These are phyloP conservation scores for Natator depressus DNA, from an alignment of 2,113 vertebrate species.

Conservation along the genomic window DNA sequence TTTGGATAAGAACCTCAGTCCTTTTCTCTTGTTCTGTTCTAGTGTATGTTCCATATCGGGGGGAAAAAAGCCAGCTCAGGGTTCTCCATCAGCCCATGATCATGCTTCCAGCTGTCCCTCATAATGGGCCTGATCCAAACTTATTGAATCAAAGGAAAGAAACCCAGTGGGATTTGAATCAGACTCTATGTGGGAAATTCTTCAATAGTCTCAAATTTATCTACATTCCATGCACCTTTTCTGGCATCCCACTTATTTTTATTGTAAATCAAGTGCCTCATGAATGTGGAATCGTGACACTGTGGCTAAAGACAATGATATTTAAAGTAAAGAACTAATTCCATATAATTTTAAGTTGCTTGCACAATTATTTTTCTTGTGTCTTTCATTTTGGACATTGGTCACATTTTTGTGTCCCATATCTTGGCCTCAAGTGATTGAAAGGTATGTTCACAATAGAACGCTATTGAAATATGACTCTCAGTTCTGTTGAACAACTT, in stretches of 20 bases:
- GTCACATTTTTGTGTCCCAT: neutral
- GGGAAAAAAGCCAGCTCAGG: neutral
- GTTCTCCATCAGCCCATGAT: neutral
- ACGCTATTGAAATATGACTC: neutral
- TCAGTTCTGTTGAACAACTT: neutral
- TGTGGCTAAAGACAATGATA: neutral
- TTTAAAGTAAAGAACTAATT: neutral
- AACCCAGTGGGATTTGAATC: accelerated
- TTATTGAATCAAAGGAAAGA: neutral
- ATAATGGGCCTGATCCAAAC: neutral
- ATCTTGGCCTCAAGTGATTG: neutral
- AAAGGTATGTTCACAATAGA: neutral
- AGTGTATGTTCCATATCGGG: neutral
- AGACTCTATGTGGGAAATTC: neutral
- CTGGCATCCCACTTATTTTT: neutral
- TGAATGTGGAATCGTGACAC: neutral
- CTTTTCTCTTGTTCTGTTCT: neutral
- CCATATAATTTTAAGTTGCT: neutral
- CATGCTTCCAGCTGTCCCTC: neutral
- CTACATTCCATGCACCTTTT: neutral
- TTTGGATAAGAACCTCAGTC: neutral
- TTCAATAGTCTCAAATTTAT: neutral
- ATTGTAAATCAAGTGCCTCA: neutral
- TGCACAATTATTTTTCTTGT: neutral
- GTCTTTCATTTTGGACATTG: neutral